Evolutionary conservation across 2,888 invertebrate species (phyloP).

Genomic region (Agrilus biguttatus): DNA sequence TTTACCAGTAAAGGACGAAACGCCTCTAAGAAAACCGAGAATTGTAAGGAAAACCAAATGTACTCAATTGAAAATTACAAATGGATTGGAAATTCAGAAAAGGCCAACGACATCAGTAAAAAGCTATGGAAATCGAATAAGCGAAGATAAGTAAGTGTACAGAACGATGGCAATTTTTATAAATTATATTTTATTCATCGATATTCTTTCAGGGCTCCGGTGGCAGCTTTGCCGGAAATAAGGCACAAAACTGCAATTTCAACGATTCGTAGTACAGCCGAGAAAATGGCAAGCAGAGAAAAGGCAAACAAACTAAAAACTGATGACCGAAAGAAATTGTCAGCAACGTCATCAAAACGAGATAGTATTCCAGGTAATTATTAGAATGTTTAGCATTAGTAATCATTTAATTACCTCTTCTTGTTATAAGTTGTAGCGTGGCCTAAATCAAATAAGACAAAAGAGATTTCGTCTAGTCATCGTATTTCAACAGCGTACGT

Average conservation of each 20-base stretch:
- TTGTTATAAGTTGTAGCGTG: background rate
- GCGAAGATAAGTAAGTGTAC: slow-evolving; percentile 20
- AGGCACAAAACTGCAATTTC: slow-evolving; percentile 32
- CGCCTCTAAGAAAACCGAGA: slow-evolving; percentile 26
- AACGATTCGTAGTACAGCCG: slow-evolving; percentile 30
- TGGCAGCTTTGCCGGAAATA: slow-evolving; percentile 28
- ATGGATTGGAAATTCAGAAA: slow-evolving; percentile 20
- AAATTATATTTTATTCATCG: background rate
- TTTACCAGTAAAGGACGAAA: slow-evolving; percentile 23
- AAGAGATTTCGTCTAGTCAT: slow-evolving; percentile 11
- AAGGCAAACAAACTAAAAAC: slow-evolving; percentile 17
- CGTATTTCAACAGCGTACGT: slow-evolving; percentile 31
- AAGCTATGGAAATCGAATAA: slow-evolving; percentile 12
- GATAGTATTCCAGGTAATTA: slow-evolving; percentile 18
- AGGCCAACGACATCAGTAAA: slow-evolving; percentile 10
- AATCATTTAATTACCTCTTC: background rate
- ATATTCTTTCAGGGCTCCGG: slow-evolving; percentile 17
- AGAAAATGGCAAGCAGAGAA: slow-evolving; percentile 24
- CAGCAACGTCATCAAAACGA: slow-evolving; percentile 14
- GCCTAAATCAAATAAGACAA: background rate
- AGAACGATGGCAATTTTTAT: background rate
- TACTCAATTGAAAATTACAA: slow-evolving; percentile 20
- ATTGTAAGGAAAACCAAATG: slow-evolving; percentile 27
- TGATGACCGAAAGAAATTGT: slow-evolving; percentile 14
- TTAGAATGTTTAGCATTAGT: background rate